Evolutionary conservation across 35 echinoderm and acorn worm species (phyloP).

Genomic region (Ophioderma brevispina): DNA sequence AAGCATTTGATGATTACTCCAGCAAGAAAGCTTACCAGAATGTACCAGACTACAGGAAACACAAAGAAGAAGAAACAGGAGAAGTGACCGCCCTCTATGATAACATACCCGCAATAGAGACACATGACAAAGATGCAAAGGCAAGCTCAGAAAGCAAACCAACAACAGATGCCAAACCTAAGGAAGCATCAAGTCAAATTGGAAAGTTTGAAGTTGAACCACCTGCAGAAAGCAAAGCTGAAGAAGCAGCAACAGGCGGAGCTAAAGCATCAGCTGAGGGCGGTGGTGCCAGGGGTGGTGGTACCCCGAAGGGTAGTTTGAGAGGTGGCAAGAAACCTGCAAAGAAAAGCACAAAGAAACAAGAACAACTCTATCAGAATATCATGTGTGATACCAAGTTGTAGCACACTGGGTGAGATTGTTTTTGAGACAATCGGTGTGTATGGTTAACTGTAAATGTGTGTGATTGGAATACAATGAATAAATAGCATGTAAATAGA

Average conservation of each 20-base stretch:
- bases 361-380: background rate
- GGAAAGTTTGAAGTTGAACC: too few species aligned
- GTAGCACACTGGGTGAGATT: background rate
- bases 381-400: slow-evolving; percentile 1
- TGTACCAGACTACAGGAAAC: background rate
- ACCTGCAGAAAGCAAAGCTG: too few species aligned
- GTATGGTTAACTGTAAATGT: too few species aligned
- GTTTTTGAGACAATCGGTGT: too few species aligned
- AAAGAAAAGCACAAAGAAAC: background rate
- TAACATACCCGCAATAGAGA: too few species aligned
- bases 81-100: too few species aligned
- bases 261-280: background rate
- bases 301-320: background rate
- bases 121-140: too few species aligned
- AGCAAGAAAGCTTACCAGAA: background rate
- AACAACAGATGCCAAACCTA: too few species aligned
- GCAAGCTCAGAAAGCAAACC: too few species aligned
- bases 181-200: too few species aligned
- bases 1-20: background rate
- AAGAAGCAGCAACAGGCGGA: background rate
- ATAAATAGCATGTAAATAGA: too few species aligned
- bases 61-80: background rate
- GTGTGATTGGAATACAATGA: too few species aligned
- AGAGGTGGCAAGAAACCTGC: background rate
- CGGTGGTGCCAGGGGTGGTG: background rate